Conservation (phyloP, 2,888 invertebrate species). For the Acronicta alni region DNA sequence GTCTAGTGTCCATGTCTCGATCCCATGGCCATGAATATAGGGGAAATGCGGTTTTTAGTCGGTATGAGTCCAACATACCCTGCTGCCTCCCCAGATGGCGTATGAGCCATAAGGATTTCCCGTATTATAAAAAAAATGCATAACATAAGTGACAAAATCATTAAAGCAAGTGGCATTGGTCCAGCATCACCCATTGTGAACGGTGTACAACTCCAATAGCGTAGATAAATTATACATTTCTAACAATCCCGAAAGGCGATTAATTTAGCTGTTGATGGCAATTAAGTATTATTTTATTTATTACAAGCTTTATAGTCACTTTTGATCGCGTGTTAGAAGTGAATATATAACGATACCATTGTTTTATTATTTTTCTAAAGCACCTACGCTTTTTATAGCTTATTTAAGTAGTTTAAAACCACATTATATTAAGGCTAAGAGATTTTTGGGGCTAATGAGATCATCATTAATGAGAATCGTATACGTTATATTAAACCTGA, state of each 20-base stretch:
- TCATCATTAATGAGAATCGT: neutral
- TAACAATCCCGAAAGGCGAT: slow-evolving; percentile 30
- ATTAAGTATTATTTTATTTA: slow-evolving; percentile 48
- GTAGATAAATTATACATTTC: slow-evolving; percentile 30
- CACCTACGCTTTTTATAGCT: slow-evolving; percentile 34
- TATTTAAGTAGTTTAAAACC: neutral
- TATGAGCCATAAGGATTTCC: too few relatives aligned
- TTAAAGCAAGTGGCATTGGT: too few relatives aligned
- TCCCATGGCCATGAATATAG: too few relatives aligned
- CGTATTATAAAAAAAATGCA: too few relatives aligned
- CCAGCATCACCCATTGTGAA: neutral
- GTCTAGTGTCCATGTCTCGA: too few relatives aligned
- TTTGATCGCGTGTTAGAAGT: slow-evolving; percentile 45
- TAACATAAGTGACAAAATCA: too few relatives aligned
- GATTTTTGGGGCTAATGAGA: neutral
- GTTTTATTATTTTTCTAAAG: slow-evolving; percentile 44
- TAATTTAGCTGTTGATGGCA: slow-evolving; percentile 49
- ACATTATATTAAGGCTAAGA: neutral
- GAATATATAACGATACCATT: slow-evolving; percentile 48
- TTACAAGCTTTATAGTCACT: slow-evolving; percentile 31
- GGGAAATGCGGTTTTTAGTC: too few relatives aligned
- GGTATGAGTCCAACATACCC: too few relatives aligned
- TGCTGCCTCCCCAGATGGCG: too few relatives aligned
- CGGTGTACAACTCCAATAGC: slow-evolving; percentile 1
- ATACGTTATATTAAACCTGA: neutral